Evolutionary conservation across 2,797 vertebrate species (phyloP).

Genomic region (Emydoidea blandingii): DNA sequence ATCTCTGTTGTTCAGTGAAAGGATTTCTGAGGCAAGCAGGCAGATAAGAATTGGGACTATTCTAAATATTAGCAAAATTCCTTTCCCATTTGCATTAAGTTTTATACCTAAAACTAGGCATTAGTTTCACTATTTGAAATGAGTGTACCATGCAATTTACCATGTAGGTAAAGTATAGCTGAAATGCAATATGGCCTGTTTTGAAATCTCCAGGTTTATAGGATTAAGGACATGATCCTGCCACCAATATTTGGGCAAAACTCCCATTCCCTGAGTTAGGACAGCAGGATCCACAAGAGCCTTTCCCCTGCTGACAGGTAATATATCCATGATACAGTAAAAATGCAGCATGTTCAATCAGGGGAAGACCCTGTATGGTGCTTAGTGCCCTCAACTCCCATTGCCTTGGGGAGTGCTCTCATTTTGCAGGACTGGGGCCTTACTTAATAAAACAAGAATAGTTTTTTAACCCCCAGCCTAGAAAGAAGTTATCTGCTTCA

Average conservation of each 20-base stretch:
- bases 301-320: not conserved
- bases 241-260: not conserved
- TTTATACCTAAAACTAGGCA: not conserved
- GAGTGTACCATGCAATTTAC: not conserved
- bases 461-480: not conserved
- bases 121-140: not conserved
- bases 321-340: not conserved
- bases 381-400: not conserved
- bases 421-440: not conserved
- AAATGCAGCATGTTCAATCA: not conserved
- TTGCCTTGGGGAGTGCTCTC: not conserved
- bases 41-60: slow-evolving; percentile 21
- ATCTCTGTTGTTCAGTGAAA: slow-evolving; percentile 18
- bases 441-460: not conserved
- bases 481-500: not conserved
- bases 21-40: slow-evolving; percentile 7
- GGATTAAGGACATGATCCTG: not conserved
- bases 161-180: not conserved
- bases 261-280: not conserved
- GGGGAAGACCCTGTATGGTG: not conserved
- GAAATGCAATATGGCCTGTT: not conserved
- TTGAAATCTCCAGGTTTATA: not conserved
- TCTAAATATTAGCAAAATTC: not conserved
- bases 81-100: not conserved
- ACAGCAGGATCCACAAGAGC: not conserved